Conservation (phyloP, 1,140 invertebrate genomes). For the Drosophila repletoides region DNA sequence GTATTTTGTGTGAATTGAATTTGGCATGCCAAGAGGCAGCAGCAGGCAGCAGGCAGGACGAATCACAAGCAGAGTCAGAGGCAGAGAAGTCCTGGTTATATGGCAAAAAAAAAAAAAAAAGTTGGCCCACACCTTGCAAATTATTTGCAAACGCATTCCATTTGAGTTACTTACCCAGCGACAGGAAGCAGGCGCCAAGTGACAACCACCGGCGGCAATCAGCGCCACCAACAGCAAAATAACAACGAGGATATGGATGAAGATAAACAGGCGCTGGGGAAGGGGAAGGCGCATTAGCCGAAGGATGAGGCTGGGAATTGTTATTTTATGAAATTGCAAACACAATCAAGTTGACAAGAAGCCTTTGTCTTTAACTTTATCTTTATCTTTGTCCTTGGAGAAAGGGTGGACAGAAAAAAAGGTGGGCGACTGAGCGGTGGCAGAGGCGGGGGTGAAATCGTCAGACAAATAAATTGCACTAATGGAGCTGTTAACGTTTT, state of each 20-base stretch:
- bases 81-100: background rate
- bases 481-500: constrained; percentile 78
- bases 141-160: constrained; percentile 79
- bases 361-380: constrained; percentile 59
- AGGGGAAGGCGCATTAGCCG: constrained; percentile 1
- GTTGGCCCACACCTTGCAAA: constrained; percentile 65
- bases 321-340: constrained; percentile 81
- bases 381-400: constrained; percentile 13
- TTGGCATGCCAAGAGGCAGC: constrained; percentile 52
- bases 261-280: background rate
- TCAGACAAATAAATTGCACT: constrained; percentile 79
- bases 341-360: constrained; percentile 74
- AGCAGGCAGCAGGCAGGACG: background rate
- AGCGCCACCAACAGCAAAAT: constrained; percentile 42
- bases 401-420: background rate
- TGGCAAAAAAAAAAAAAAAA: background rate
- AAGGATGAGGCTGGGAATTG: constrained; percentile 43
- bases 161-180: constrained; percentile 34
- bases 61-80: background rate
- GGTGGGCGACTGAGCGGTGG: background rate
- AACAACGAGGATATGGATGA: constrained; percentile 17
- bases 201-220: constrained; percentile 67
- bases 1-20: constrained; percentile 80
- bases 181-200: constrained; percentile 35
- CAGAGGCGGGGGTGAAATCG: background rate